phyloP scores from a whole-genome alignment of 1,140 invertebrate genomes.

The Physella acuta region DNA sequence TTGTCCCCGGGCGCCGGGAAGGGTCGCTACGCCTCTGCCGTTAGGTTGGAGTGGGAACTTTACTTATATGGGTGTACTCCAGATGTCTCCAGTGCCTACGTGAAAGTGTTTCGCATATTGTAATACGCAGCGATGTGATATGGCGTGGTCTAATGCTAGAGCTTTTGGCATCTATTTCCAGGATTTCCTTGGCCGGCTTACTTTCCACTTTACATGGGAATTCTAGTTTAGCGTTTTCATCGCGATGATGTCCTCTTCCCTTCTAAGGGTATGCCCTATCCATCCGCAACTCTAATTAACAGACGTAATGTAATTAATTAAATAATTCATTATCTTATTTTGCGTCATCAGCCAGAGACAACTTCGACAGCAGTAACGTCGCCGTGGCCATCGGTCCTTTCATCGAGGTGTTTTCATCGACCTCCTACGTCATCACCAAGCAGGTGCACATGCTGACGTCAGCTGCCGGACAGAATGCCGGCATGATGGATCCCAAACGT shows the following conservation, averaged over 20 bases:
- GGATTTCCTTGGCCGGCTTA: too few relatives aligned
- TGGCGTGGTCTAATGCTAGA: too few relatives aligned
- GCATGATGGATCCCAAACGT: conserved; percentile 30
- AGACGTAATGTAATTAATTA: background rate
- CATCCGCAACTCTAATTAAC: background rate
- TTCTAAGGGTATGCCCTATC: background rate
- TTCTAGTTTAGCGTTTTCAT: background rate
- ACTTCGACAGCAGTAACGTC: conserved; percentile 34
- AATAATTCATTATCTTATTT: conserved; percentile 5
- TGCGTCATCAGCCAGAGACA: conserved; percentile 38
- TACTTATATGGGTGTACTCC: too few relatives aligned
- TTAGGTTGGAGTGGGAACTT: too few relatives aligned
- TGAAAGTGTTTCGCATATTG: too few relatives aligned
- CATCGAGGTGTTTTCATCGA: conserved; percentile 53
- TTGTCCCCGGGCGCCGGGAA: too few relatives aligned
- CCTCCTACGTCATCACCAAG: conserved; percentile 47
- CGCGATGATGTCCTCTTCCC: background rate
- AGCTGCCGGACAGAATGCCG: conserved; percentile 36
- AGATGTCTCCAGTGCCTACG: too few relatives aligned
- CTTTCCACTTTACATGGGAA: background rate
- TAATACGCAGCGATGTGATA: too few relatives aligned
- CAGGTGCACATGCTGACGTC: conserved; percentile 50
- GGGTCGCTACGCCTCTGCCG: too few relatives aligned
- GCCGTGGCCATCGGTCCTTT: conserved; percentile 49
- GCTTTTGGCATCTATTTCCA: too few relatives aligned